Conservation (phyloP, 2,113 vertebrate genomes). For the Tragelaphus buxtoni region DNA sequence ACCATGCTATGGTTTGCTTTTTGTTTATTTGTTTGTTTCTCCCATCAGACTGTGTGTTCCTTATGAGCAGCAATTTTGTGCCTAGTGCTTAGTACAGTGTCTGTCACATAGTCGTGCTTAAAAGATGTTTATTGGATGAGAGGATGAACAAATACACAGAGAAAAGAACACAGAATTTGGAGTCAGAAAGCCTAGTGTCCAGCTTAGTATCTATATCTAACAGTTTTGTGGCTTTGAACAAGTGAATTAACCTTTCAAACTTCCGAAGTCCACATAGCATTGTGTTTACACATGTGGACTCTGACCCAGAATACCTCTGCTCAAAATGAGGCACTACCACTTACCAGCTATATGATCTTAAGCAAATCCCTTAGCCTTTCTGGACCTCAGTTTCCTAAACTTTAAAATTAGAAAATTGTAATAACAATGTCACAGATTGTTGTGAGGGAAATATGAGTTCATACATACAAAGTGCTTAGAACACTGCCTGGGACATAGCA, state of each 20-base stretch:
- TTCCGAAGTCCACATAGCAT: not conserved
- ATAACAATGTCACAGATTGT: not conserved
- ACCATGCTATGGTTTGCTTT: not conserved
- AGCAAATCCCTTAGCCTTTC: not conserved
- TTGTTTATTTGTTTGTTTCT: not conserved
- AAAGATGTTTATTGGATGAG: not conserved
- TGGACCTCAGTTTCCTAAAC: not conserved
- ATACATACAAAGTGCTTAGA: not conserved
- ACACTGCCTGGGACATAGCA: not conserved
- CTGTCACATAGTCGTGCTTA: not conserved
- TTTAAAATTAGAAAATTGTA: constrained; percentile 2
- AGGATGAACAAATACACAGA: not conserved
- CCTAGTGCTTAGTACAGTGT: not conserved
- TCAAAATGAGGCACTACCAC: not conserved
- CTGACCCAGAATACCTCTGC: not conserved
- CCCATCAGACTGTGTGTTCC: not conserved
- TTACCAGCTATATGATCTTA: not conserved
- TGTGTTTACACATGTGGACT: not conserved
- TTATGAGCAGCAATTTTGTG: not conserved
- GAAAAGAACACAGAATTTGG: constrained; percentile 13
- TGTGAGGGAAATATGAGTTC: not conserved
- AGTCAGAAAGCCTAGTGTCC: not conserved
- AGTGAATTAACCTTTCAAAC: not conserved
- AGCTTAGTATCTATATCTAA: not conserved
- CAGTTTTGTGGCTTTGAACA: not conserved